phyloP scores from a whole-genome alignment of 2,888 invertebrate genomes.

The Byasa hedistus region DNA sequence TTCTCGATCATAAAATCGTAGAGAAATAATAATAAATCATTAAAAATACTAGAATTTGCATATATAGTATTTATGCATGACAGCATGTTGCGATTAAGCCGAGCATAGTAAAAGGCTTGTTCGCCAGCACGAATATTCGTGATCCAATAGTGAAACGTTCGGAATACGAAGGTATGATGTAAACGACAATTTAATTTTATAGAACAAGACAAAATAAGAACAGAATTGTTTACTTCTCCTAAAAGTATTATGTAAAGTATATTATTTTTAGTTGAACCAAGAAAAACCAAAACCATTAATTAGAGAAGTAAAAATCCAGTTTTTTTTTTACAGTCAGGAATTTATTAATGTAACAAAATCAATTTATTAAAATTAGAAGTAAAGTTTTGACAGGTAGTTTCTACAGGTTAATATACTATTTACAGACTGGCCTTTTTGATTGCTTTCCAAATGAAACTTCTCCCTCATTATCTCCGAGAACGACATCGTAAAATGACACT shows the following conservation, averaged over 20 bases:
- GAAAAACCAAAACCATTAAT: too few species aligned
- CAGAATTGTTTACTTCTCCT: background rate
- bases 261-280: background rate
- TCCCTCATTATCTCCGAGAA: constrained; percentile 26
- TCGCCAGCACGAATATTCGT: constrained; percentile 29
- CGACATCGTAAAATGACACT: constrained; percentile 40
- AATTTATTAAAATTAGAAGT: background rate
- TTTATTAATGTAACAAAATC: background rate
- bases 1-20: constrained; percentile 15
- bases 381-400: background rate
- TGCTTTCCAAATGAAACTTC: constrained; percentile 20
- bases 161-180: constrained; percentile 28
- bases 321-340: background rate
- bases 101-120: constrained; percentile 28
- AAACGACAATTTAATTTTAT: constrained; percentile 27
- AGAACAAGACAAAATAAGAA: constrained; percentile 18
- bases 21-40: constrained; percentile 25
- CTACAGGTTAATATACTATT: constrained; percentile 14
- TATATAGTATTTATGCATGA: constrained; percentile 30
- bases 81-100: constrained; percentile 26
- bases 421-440: constrained; percentile 19
- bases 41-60: constrained; percentile 28
- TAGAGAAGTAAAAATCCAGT: background rate
- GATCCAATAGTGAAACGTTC: constrained; percentile 28
- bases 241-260: background rate